A percentile compares a stretch with the other conserved stretches of the same genome.
These are phyloP conservation scores for Lissonota sp. DNA, from an alignment of 2,888 invertebrate genomes.

Conservation along the genomic window DNA sequence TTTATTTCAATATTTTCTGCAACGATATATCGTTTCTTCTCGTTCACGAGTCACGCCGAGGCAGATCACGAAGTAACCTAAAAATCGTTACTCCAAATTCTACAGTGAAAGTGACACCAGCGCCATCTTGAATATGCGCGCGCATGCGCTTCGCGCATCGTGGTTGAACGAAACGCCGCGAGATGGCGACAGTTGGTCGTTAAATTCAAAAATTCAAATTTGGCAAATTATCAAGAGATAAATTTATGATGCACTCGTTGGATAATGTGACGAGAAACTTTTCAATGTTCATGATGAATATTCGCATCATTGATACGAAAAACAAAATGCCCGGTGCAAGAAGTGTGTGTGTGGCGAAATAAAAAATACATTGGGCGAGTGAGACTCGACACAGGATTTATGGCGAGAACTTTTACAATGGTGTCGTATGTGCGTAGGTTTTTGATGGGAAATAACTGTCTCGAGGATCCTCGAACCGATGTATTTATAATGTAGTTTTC, in stretches of 20 bases:
- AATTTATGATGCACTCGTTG: too few relatives aligned
- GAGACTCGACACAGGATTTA: constrained; percentile 28
- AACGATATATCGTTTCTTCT: not conserved
- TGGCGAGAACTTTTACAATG: constrained; percentile 34
- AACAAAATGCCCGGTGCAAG: too few relatives aligned
- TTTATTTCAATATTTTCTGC: constrained; percentile 54
- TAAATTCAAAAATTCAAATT: not conserved
- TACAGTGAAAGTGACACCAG: not conserved
- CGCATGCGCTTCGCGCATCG: constrained; percentile 21
- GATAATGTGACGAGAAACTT: too few relatives aligned
- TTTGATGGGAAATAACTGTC: constrained; percentile 59
- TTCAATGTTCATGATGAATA: too few relatives aligned
- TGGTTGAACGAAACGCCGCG: not conserved
- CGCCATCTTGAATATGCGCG: constrained; percentile 13
- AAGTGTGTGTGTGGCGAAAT: too few relatives aligned
- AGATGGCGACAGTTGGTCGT: constrained; percentile 40
- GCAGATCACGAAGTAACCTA: constrained; percentile 69
- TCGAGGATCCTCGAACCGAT: constrained; percentile 25
- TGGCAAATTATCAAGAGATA: not conserved
- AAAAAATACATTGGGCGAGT: not conserved
- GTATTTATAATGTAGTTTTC: constrained; percentile 61
- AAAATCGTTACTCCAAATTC: constrained; percentile 67
- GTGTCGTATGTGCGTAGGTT: constrained; percentile 43
- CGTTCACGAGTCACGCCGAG: constrained; percentile 57
- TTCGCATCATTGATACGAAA: too few relatives aligned